Conservation (phyloP, 2,888 invertebrate genomes). For the Apoderus coryli region DNA sequence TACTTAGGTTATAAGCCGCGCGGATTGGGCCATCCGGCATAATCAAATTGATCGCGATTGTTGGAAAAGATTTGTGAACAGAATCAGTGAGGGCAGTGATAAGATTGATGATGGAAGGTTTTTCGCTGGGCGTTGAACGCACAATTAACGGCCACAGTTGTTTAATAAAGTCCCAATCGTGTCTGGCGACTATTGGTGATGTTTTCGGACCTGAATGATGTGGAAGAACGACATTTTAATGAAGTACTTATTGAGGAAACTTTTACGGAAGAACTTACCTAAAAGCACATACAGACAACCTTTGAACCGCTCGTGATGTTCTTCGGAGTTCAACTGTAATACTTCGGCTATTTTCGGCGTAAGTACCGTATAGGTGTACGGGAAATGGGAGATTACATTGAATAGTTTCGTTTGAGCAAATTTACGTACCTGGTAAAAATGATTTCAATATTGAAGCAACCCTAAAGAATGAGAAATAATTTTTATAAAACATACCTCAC, state of each 20-base stretch:
- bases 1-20: conserved; percentile 36
- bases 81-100: conserved; percentile 41
- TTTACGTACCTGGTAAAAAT: conserved; percentile 39
- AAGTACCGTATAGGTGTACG: conserved; percentile 54
- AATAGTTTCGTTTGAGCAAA: conserved; percentile 52
- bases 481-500: conserved; percentile 36
- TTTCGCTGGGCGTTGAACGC: conserved; percentile 68
- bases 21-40: conserved; percentile 39
- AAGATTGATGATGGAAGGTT: conserved; percentile 59
- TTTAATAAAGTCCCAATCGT: conserved; percentile 59
- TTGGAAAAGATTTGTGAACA: conserved; percentile 45
- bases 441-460: not conserved
- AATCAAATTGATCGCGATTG: conserved; percentile 43
- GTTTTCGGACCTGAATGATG: conserved; percentile 50
- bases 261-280: too few species aligned
- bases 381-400: conserved; percentile 46
- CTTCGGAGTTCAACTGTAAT: conserved; percentile 42
- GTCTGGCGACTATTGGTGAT: conserved; percentile 49
- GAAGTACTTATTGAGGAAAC: too few species aligned
- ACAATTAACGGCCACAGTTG: conserved; percentile 69
- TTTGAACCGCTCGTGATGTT: conserved; percentile 56
- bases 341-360: conserved; percentile 46
- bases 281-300: conserved; percentile 66
- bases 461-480: not conserved
- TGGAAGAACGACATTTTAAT: too few species aligned